Evolutionary conservation across 1,140 invertebrate species (phyloP).

Genomic region (Cotesia chilonis): DNA sequence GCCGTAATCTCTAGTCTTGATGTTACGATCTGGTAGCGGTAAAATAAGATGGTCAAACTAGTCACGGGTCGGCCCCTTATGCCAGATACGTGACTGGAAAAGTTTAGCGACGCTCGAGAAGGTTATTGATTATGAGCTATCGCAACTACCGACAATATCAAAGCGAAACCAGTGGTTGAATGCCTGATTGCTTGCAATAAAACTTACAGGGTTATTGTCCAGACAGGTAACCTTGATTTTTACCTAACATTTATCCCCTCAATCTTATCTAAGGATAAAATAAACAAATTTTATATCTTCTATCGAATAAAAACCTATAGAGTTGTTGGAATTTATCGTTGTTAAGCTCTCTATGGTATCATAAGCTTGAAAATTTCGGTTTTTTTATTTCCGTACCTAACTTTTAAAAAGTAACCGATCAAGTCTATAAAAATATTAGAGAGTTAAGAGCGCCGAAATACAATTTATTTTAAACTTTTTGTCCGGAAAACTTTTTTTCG

Average conservation of each 20-base stretch:
- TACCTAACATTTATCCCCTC: background rate
- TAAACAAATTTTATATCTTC: background rate
- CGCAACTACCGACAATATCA: background rate
- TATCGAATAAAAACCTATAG: background rate
- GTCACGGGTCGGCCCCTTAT: background rate
- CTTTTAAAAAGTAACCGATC: no score
- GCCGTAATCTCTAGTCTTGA: no score
- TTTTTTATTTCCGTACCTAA: no score
- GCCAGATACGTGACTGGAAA: constrained; percentile 17
- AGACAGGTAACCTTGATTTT: constrained; percentile 4
- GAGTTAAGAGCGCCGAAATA: no score
- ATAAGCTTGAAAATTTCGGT: no score
- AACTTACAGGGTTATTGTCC: background rate
- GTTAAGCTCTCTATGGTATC: no score
- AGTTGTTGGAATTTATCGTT: background rate
- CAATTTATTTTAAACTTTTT: no score
- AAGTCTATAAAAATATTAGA: no score
- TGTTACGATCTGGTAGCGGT: background rate
- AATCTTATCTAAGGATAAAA: background rate
- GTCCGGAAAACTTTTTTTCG: no score
- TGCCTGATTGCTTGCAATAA: background rate
- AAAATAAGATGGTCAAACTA: background rate
- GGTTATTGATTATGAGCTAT: constrained; percentile 20
- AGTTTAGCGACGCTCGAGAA: background rate
- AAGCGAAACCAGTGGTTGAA: background rate